Evolutionary conservation across 35 echinoderm and acorn worm genomes (phyloP), one percentile per base, ranked within the genome.

Genomic region (Ophiothrix spiculata): DNA sequence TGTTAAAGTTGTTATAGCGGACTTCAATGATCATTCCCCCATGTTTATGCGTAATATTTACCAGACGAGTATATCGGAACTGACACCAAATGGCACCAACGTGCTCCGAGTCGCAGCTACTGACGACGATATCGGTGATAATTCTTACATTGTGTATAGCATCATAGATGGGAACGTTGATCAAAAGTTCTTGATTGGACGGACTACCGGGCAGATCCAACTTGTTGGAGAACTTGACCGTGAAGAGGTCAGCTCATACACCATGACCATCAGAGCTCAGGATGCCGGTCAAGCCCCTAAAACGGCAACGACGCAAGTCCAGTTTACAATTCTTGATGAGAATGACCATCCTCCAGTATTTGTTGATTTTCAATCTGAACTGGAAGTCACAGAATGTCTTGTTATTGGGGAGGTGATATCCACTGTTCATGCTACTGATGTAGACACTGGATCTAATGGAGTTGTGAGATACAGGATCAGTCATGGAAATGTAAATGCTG

Each of bases 21-120:
- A 99, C 81, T 89, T 99, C 64, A 99, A 99, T 82, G 96, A 99
- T 75, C 94, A 99, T 83, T 12, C 39, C 13, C 96, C 96, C 2
- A 42, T 89, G 32, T 99, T 99, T 40, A 38, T 81, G 1, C 86
- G 40, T 39, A 31, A 29, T 36, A 39, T 64, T 19, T 99, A 99
- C 75, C 83, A 85, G 83, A 86, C 86, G 1, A 94, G 89, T 29
- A 94, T 99, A 73, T 91, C 92, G 17, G 96, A 99, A 77, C 60
- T 83, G 16, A 89, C 91, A 17, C 77, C 86, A 78, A 91, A 75
- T 39, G 78, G 83, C 39, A 86, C 96, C 28, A 86, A 87, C 33
- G 96, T 99, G 28, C 75, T 87, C 1, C 86, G 60, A 21, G 84
- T 91, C 33, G 77, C 82, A 83, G 96, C 96, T 1, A 39, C 63